Evolutionary conservation across 64 coral and sea anemone genomes (phyloP), one percentile per base, ranked within the genome.

Genomic region (Dendrophyllia cribrosa): DNA sequence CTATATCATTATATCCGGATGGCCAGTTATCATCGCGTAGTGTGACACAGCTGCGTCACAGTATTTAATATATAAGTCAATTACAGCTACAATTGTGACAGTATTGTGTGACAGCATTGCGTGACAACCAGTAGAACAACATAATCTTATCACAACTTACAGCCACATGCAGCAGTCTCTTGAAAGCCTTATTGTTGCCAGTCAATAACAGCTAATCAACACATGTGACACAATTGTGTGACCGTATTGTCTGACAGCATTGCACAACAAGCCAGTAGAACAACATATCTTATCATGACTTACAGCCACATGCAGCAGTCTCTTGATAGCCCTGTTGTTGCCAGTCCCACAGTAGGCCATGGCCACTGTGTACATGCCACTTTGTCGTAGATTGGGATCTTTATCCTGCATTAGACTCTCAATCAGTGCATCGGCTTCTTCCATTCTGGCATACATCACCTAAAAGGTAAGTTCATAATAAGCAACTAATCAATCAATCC

Each of bases 311-410:
- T 99, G 97, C 5, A 99, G 88, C 3, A 99, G 88, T 82, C 91
- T 93, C 62, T 96, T 99, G 26, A 99, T 99, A 24, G 97, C 97
- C 63, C 94, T 99, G 61, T 99, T 99, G 88, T 95, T 99, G 1
- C 97, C 97, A 79, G 97, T 99, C 7, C 97, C 97, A 76, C 97
- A 99, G 88, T 96, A 99, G 2, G 97, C 97, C 97, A 99, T 99
- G 19, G 94, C 97, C 0, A 99, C 88, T 1, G 97, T 99, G 45
- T 99, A 99, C 97, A 99, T 99, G 86, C 93, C 97, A 89, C 97
- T 96, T 9, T 88, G 91, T 44, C 97, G 88, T 9, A 99, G 58
- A 69, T 99, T 99, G 26, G 88, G 89, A 51, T 99, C 97, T 66
- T 99, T 99, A 67, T 99, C 97, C 22, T 93, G 97, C 77, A 93